Evolutionary conservation across 2,888 invertebrate species (phyloP).

Genomic region (Cantharis flavilabris): DNA sequence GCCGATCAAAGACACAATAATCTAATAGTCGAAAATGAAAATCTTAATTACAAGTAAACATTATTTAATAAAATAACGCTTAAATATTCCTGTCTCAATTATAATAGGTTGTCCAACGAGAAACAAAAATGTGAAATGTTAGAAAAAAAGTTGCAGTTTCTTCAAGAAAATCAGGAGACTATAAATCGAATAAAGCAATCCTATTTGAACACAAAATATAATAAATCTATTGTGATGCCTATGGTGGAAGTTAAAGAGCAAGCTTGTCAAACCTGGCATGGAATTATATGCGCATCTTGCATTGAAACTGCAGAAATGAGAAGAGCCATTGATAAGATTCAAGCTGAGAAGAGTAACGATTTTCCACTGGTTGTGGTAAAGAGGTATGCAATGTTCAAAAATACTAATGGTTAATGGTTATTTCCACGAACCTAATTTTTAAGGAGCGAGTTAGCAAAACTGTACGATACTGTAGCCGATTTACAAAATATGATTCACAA

Average conservation of each 20-base stretch:
- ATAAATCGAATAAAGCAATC: conserved; percentile 47
- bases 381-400: conserved; percentile 11
- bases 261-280: conserved; percentile 43
- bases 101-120: conserved; percentile 41
- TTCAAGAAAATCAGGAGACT: conserved; percentile 48
- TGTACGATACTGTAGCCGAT: conserved; percentile 41
- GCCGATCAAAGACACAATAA: conserved; percentile 37
- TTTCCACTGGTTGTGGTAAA: conserved; percentile 2
- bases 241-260: conserved; percentile 47
- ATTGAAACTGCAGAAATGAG: conserved; percentile 9
- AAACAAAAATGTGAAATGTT: conserved; percentile 39
- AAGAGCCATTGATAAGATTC: neutral
- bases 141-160: conserved; percentile 47
- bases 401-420: neutral
- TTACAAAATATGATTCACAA: conserved; percentile 43
- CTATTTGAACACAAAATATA: conserved; percentile 48
- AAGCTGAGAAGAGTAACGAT: neutral
- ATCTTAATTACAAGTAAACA: conserved; percentile 37
- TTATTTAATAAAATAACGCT: neutral
- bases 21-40: conserved; percentile 40
- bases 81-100: neutral
- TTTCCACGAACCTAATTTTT: conserved; percentile 14
- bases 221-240: conserved; percentile 43
- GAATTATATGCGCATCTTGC: conserved; percentile 12
- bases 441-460: conserved; percentile 41